Percentiles rank a stretch among this genome's conserved stretches.
phyloP scores from a whole-genome alignment of 2,797 vertebrate genomes.

The Nasua narica region DNA sequence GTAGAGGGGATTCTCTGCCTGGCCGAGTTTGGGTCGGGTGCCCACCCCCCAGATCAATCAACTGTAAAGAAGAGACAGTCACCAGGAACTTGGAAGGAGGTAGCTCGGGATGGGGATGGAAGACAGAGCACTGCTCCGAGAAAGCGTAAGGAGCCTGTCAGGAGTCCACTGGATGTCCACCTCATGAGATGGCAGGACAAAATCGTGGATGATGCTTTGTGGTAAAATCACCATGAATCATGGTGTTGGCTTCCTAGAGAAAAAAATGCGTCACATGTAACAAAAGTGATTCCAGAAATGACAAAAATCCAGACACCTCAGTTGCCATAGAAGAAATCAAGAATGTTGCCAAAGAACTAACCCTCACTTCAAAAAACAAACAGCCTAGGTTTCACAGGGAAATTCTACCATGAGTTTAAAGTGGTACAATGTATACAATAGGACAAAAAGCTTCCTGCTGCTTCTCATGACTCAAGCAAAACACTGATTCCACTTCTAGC shows the following conservation, averaged over 20 bases:
- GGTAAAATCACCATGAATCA: not conserved
- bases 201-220: not conserved
- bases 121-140: not conserved
- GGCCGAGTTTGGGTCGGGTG: not conserved
- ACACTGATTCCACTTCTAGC: not conserved
- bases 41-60: not conserved
- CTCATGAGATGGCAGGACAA: not conserved
- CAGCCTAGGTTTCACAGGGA: not conserved
- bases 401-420: not conserved
- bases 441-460: not conserved
- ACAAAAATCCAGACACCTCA: not conserved
- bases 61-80: not conserved
- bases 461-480: not conserved
- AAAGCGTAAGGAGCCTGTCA: not conserved
- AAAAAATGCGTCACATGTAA: no score
- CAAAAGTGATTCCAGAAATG: not conserved
- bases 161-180: not conserved
- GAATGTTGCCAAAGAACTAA: not conserved
- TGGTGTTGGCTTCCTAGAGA: not conserved
- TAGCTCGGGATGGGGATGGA: not conserved
- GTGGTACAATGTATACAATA: not conserved
- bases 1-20: not conserved
- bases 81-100: not conserved
- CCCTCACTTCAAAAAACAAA: not conserved
- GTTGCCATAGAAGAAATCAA: not conserved